Percentiles rank a stretch among this genome's conserved stretches.
These are phyloP conservation scores for Platyura marginata DNA, from an alignment of 1,140 invertebrate genomes.

Conservation along the genomic window DNA sequence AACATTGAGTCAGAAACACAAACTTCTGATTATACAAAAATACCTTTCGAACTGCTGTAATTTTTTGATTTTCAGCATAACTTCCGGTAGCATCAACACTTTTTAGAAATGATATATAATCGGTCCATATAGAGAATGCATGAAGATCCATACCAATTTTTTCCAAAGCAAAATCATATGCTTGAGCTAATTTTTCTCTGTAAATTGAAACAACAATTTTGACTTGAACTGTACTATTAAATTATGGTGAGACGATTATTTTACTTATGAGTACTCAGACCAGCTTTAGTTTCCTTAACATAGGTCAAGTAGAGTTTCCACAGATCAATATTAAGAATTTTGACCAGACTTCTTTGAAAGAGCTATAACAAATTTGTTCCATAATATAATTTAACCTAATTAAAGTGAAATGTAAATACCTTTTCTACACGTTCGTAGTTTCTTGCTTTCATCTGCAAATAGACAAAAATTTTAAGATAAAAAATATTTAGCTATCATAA, in stretches of 20 bases:
- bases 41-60: constrained; percentile 91
- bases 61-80: constrained; percentile 98
- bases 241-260: neutral
- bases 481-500: neutral
- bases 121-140: constrained; percentile 91
- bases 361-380: constrained; percentile 41
- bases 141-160: constrained; percentile 98
- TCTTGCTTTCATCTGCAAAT: constrained; percentile 75
- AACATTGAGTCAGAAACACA: neutral
- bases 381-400: constrained; percentile 3
- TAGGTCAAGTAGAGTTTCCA: constrained; percentile 97
- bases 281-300: constrained; percentile 93
- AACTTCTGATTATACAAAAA: constrained; percentile 2
- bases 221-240: neutral
- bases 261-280: constrained; percentile 86
- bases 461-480: neutral
- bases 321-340: constrained; percentile 95
- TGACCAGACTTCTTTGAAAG: constrained; percentile 94
- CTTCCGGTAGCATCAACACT: constrained; percentile 92
- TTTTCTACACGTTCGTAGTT: constrained; percentile 97
- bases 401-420: constrained; percentile 33
- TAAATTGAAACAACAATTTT: neutral
- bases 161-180: constrained; percentile 96
- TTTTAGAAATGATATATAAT: constrained; percentile 96
- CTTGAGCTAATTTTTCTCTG: constrained; percentile 98